phyloP scores from a whole-genome alignment of 2,888 invertebrate genomes.

The Nephrotoma guestfalica region DNA sequence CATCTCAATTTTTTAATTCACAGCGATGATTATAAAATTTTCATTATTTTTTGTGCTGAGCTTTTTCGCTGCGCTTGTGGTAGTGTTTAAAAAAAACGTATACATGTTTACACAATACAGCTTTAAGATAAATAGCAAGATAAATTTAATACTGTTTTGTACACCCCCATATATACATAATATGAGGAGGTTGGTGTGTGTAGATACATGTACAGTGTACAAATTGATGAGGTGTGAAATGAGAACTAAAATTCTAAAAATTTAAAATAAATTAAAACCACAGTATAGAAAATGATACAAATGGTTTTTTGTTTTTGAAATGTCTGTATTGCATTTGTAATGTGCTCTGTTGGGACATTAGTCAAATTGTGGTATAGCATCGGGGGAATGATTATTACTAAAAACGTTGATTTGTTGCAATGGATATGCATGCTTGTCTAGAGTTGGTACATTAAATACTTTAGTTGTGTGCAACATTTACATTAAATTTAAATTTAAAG shows the following conservation, averaged over 20 bases:
- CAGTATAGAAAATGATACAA: neutral
- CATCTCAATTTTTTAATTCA: neutral
- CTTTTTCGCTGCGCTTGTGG: neutral
- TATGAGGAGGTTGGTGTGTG: too few species aligned
- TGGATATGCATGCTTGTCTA: neutral
- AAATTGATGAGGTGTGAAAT: neutral
- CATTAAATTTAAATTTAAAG: too few species aligned
- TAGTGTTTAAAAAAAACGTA: neutral
- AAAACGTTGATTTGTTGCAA: neutral
- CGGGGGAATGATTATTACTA: neutral
- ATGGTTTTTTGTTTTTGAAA: neutral
- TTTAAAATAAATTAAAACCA: neutral
- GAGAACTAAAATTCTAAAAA: neutral
- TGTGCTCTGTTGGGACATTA: neutral
- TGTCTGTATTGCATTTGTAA: neutral
- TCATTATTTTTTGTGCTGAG: neutral
- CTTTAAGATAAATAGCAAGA: neutral
- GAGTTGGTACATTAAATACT: neutral
- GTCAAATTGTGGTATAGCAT: neutral
- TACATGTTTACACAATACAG: neutral
- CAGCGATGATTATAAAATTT: neutral
- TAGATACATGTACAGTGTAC: neutral
- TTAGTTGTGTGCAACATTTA: neutral
- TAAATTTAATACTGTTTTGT: neutral
- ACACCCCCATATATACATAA: too few species aligned